phyloP scores from a whole-genome alignment of 2,888 invertebrate species.

The Philereme vetulata region DNA sequence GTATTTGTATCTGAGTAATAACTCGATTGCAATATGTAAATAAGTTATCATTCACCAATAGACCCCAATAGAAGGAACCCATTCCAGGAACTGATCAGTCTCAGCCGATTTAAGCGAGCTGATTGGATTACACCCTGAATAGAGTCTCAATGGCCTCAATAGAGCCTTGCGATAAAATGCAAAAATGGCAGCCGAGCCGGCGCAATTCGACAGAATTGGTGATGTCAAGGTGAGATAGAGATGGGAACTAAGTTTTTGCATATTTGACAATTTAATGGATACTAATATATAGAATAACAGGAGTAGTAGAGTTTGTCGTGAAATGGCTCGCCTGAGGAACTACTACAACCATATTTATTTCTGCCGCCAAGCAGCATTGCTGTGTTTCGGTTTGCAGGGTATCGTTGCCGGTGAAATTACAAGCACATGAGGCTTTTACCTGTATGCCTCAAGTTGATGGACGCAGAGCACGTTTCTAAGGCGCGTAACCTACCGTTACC shows the following conservation, averaged over 20 bases:
- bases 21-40: constrained; percentile 14
- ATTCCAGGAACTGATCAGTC: constrained; percentile 19
- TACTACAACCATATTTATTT: too few species aligned
- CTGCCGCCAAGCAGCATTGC: too few species aligned
- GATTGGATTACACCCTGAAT: constrained; percentile 26
- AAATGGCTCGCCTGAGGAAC: too few species aligned
- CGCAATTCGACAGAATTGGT: constrained; percentile 15
- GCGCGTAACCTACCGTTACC: too few species aligned
- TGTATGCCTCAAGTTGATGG: too few species aligned
- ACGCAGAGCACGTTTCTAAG: too few species aligned
- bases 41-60: constrained; percentile 1
- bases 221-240: constrained; percentile 9
- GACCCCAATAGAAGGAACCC: constrained; percentile 1
- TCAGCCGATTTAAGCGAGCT: constrained; percentile 18
- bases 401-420: too few species aligned
- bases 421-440: too few species aligned
- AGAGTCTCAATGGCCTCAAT: constrained; percentile 15
- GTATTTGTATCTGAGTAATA: constrained; percentile 2
- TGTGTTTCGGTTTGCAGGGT: too few species aligned
- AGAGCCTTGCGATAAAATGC: constrained; percentile 25
- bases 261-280: too few species aligned
- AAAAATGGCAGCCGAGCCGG: constrained; percentile 27
- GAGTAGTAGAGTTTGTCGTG: too few species aligned
- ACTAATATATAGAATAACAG: too few species aligned
- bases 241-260: not conserved